Percentiles rank a stretch among this genome's conserved stretches.
phyloP scores from a whole-genome alignment of 2,888 invertebrate species.

The Drosophila robusta region DNA sequence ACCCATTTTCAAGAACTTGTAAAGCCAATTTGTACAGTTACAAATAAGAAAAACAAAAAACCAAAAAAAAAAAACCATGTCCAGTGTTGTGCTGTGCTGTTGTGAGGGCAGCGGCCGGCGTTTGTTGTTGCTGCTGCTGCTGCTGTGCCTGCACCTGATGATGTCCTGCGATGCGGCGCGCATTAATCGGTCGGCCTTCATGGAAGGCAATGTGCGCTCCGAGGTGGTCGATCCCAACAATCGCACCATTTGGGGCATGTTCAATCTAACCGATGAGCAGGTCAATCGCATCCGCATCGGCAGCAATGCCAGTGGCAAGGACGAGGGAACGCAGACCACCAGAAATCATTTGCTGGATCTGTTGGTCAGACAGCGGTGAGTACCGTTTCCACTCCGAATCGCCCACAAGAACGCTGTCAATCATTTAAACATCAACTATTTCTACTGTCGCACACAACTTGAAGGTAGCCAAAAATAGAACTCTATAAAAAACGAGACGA shows the following conservation, averaged over 20 bases:
- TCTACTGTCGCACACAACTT: constrained; percentile 6
- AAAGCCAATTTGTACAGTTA: neutral
- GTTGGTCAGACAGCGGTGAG: constrained; percentile 77
- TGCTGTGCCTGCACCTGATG: constrained; percentile 53
- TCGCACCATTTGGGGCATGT: constrained; percentile 78
- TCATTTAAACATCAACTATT: constrained; percentile 10
- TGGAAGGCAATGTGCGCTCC: constrained; percentile 77
- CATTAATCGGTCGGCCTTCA: constrained; percentile 70
- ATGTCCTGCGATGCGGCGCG: constrained; percentile 60
- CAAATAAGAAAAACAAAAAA: constrained; percentile 3
- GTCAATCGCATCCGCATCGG: constrained; percentile 76
- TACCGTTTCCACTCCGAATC: constrained; percentile 8
- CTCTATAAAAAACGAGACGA: neutral
- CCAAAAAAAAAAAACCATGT: constrained; percentile 37
- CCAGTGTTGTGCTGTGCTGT: constrained; percentile 35
- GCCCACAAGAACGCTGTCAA: constrained; percentile 25
- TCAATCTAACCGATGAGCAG: constrained; percentile 83
- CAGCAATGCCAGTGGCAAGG: constrained; percentile 68
- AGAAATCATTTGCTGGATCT: constrained; percentile 74
- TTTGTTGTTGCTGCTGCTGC: constrained; percentile 36
- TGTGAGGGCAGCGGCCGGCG: constrained; percentile 39
- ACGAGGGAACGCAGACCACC: constrained; percentile 64
- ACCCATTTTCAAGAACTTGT: constrained; percentile 12
- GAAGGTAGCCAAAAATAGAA: constrained; percentile 26
- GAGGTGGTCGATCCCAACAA: constrained; percentile 82